Evolutionary conservation across 2,888 invertebrate species (phyloP).

Genomic region (Trachelus tabidus): DNA sequence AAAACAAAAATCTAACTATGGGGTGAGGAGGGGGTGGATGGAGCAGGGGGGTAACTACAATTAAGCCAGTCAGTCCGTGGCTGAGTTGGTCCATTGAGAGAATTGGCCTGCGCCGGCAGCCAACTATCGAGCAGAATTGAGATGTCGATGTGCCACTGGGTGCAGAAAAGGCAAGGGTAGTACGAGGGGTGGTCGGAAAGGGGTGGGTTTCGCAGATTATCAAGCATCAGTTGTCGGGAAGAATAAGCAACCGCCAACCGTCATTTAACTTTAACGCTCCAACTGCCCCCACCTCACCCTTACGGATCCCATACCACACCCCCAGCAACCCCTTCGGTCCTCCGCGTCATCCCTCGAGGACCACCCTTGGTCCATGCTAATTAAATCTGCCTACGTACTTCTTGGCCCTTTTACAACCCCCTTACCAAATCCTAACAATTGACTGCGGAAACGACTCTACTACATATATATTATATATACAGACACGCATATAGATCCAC

Average conservation of each 20-base stretch:
- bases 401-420: slow-evolving; percentile 12
- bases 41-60: slow-evolving; percentile 53
- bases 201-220: slow-evolving; percentile 62
- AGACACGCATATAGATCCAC: background rate
- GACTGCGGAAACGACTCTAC: background rate
- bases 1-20: background rate
- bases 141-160: slow-evolving; percentile 31
- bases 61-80: slow-evolving; percentile 61
- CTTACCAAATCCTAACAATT: background rate
- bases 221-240: slow-evolving; percentile 66
- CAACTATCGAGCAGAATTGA: slow-evolving; percentile 63
- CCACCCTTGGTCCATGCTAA: slow-evolving; percentile 59
- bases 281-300: slow-evolving; percentile 43
- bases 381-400: slow-evolving; percentile 55
- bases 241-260: slow-evolving; percentile 66
- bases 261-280: slow-evolving; percentile 67
- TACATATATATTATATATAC: background rate
- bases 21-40: background rate
- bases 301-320: background rate
- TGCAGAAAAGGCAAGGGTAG: slow-evolving; percentile 19
- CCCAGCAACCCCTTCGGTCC: slow-evolving; percentile 26
- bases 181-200: slow-evolving; percentile 9
- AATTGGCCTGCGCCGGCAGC: slow-evolving; percentile 56
- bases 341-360: slow-evolving; percentile 41
- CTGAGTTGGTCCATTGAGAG: slow-evolving; percentile 64